phyloP scores from a whole-genome alignment of 2,797 vertebrate genomes.

The Intellagama lesueurii region DNA sequence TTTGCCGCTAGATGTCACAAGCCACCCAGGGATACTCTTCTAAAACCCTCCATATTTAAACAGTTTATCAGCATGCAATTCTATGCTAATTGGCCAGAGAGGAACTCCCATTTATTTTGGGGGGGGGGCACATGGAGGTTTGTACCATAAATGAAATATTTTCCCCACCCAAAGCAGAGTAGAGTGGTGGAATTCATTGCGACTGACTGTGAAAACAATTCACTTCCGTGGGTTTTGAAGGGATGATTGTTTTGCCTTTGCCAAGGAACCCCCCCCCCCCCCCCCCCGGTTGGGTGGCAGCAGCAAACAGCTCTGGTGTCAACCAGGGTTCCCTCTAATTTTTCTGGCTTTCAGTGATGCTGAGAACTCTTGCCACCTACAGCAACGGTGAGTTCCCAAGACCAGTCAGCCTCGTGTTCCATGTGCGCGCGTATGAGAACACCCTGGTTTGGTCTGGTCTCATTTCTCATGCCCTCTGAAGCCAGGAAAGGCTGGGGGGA shows the following conservation, averaged over 20 bases:
- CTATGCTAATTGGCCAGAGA: not conserved
- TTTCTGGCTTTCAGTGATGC: not conserved
- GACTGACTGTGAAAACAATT: not conserved
- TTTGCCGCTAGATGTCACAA: not conserved
- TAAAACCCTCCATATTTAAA: not conserved
- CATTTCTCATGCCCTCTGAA: too few species aligned
- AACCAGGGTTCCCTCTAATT: not conserved
- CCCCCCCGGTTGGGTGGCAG: not conserved
- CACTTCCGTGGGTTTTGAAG: not conserved
- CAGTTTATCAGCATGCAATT: too few species aligned
- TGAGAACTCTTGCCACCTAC: too few species aligned
- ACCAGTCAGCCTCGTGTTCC: too few species aligned
- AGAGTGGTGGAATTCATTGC: not conserved
- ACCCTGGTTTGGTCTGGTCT: too few species aligned
- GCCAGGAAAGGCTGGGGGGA: too few species aligned
- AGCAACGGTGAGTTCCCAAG: too few species aligned
- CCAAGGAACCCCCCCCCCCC: too few species aligned
- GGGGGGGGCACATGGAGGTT: not conserved
- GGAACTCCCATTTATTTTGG: not conserved
- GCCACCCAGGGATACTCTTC: not conserved
- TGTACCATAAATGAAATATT: too few species aligned
- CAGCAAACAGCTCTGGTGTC: not conserved
- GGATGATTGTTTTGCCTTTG: not conserved
- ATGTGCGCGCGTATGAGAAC: too few species aligned
- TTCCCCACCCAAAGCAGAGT: not conserved